These are phyloP conservation scores for Catotricha subobsoleta DNA, from an alignment of 2,888 invertebrate species.

Conservation along the genomic window DNA sequence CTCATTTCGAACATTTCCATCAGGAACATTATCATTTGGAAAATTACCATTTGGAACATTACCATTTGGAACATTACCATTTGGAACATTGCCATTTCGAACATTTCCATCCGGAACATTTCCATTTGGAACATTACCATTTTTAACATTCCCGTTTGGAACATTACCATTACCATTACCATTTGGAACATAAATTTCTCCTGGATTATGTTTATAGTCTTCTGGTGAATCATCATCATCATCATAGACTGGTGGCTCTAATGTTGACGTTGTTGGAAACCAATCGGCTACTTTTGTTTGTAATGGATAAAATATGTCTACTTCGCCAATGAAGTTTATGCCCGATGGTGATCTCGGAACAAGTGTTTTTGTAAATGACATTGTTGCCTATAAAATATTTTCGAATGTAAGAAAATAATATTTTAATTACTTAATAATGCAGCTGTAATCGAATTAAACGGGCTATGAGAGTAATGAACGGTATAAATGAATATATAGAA, in stretches of 20 bases:
- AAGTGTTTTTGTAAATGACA: slow-evolving; percentile 17
- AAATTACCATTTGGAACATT: too few species aligned
- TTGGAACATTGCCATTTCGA: too few species aligned
- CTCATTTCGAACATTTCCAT: too few species aligned
- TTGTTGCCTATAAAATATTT: slow-evolving; percentile 13
- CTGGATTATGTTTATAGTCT: not conserved
- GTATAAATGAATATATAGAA: not conserved
- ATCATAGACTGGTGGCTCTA: not conserved
- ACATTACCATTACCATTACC: not conserved
- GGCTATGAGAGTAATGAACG: too few species aligned
- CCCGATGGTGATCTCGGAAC: slow-evolving; percentile 19
- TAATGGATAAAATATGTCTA: slow-evolving; percentile 16
- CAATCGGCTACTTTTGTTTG: slow-evolving; percentile 3
- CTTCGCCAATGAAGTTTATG: slow-evolving; percentile 17
- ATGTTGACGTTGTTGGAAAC: not conserved
- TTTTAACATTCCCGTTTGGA: too few species aligned
- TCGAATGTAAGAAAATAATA: not conserved
- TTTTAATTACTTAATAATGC: not conserved
- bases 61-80: too few species aligned
- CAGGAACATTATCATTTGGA: too few species aligned
- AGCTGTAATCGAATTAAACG: not conserved
- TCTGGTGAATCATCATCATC: not conserved
- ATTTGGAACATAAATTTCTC: slow-evolving; percentile 3
- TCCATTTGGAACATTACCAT: too few species aligned
- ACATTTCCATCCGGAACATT: too few species aligned